Base-by-base conservation (phyloP, 2,113 vertebrate genomes). In the Archocentrus centrarchus region DNA sequence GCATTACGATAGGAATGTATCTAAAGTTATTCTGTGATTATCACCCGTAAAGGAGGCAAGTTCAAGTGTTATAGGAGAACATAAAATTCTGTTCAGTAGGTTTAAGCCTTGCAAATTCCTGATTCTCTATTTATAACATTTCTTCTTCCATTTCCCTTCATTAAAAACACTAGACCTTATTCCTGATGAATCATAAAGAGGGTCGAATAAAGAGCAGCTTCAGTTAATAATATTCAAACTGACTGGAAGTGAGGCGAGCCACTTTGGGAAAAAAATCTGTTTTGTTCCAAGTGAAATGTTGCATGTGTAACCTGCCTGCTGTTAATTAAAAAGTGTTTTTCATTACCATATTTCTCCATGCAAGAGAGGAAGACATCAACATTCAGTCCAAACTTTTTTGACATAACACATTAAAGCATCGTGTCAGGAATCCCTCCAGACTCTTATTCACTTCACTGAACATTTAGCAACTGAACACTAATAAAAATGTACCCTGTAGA, bases 311-410 rank as follows among this genome's bases (percentile, higher is more conserved):
- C 15, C 5, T 27, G 35, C 20, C 47, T 73, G 68, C 68, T 73
- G 27, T 73, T 73, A 32, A 30, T 55, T 55, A 73, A 73, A 73
- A 70, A 2, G 0, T 53, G 68, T 17, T 53, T 73, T 73, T 32
- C 53, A 86, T 89, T 79, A 79, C 14, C 62, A 86, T 75, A 68
- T 66, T 70, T 60, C 1, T 27, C 50, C 22, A 73, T 63, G 59
- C 32, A 44, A 27, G 2, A 79, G 60, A 80, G 50, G 24, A 22
- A 63, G 7, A 35, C 5, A 27, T 55, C 3, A 73, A 27, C 50
- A 58, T 14, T 37, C 6, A 1, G 22, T 32, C 37, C 55, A 87
- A 55, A 85, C 20, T 64, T 75, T 61, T n/a, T 24, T 60, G 20
- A 55, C 53, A 53, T 14, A 70, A 64, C 50, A 75, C 24, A 44